These are phyloP conservation scores for Spicauda simplicius DNA, from an alignment of 2,888 invertebrate genomes.

Conservation along the genomic window DNA sequence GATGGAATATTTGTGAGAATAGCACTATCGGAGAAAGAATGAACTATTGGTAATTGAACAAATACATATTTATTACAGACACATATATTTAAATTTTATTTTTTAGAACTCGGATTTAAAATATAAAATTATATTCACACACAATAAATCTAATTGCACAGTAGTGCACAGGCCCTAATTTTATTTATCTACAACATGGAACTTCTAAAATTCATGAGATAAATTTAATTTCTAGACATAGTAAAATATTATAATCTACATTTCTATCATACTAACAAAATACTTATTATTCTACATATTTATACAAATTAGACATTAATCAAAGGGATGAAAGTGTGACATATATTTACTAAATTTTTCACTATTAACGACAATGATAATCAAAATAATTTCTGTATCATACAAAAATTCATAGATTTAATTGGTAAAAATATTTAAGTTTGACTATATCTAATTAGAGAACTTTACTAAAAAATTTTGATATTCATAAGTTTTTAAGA, in stretches of 20 bases:
- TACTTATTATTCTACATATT: neutral
- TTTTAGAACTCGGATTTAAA: neutral
- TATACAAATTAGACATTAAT: conserved; percentile 2
- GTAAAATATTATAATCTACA: neutral
- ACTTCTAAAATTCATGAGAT: neutral
- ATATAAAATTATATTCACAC: neutral
- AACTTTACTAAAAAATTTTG: neutral
- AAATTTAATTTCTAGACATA: neutral
- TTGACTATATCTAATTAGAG: neutral
- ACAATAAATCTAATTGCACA: neutral
- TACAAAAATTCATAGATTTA: neutral
- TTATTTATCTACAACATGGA: neutral
- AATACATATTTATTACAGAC: neutral
- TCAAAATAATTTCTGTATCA: neutral
- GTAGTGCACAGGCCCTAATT: neutral
- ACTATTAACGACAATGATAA: neutral
- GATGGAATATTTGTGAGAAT: neutral
- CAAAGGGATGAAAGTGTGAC: neutral
- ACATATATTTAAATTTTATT: neutral
- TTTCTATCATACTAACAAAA: conserved; percentile 5
- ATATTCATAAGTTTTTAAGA: neutral
- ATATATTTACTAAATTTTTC: neutral
- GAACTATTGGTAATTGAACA: neutral
- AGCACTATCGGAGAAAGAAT: neutral
- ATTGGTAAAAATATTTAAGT: neutral